Evolutionary conservation across 2,888 invertebrate species (phyloP).

Genomic region (Clusia tigrina): DNA sequence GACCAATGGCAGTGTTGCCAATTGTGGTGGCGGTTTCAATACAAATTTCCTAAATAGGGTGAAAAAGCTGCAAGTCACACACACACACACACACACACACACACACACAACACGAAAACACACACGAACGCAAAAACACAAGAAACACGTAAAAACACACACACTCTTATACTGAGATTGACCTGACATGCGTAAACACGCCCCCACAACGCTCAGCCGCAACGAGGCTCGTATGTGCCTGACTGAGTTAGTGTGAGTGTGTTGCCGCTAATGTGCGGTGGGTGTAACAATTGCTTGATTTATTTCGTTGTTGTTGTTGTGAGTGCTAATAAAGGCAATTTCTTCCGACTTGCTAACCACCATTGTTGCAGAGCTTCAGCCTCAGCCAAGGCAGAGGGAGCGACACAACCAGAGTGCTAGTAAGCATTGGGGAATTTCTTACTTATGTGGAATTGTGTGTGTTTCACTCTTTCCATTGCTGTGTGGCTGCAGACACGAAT

Average conservation of each 20-base stretch:
- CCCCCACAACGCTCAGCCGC: conserved; percentile 17
- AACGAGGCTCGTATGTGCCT: conserved; percentile 1
- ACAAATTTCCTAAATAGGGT: neutral
- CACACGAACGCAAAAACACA: neutral
- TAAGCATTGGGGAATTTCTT: neutral
- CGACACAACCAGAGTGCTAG: neutral
- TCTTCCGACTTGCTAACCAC: conserved; percentile 10
- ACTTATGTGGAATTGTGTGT: neutral
- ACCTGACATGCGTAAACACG: conserved; percentile 33
- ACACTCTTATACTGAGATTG: neutral
- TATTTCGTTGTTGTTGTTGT: conserved; percentile 10
- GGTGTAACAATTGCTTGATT: conserved; percentile 36
- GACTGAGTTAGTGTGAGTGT: neutral
- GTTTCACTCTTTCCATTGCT: neutral
- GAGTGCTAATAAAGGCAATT: neutral
- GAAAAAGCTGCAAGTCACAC: neutral
- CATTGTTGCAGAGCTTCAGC: conserved; percentile 12
- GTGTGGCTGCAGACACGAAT: neutral
- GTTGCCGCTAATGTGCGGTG: conserved; percentile 29
- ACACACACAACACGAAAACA: neutral
- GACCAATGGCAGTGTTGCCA: conserved; percentile 30
- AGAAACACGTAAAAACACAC: neutral
- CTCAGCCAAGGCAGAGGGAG: neutral
- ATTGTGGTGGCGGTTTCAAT: neutral
- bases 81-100: too few relatives aligned